phyloP scores from a whole-genome alignment of 2,113 vertebrate genomes.

The Turdus rufiventris region DNA sequence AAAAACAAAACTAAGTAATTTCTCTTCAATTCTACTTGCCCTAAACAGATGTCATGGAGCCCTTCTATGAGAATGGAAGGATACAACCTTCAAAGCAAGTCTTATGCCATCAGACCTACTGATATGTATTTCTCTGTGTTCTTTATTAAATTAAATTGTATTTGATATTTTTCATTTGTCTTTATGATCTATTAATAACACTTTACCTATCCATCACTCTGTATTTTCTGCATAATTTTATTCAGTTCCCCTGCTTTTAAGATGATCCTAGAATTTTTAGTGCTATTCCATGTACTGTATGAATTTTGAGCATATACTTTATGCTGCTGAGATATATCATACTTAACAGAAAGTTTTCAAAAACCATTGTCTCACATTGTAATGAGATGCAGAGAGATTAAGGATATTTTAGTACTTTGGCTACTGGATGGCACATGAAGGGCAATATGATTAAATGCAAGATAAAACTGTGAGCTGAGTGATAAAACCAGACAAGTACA shows the following conservation, averaged over 20 bases:
- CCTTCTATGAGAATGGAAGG: not conserved
- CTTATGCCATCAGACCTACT: not conserved
- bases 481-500: slow-evolving; percentile 47
- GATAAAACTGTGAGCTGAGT: slow-evolving; percentile 55
- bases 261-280: slow-evolving; percentile 37
- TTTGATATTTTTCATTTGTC: slow-evolving; percentile 34
- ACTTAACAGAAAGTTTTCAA: slow-evolving; percentile 48
- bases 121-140: not conserved
- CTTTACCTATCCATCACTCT: not conserved
- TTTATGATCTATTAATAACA: slow-evolving; percentile 38
- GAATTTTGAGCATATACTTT: slow-evolving; percentile 21
- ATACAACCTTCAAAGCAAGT: not conserved
- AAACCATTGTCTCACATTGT: slow-evolving; percentile 10
- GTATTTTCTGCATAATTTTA: slow-evolving; percentile 32
- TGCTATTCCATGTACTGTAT: not conserved
- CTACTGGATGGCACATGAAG: slow-evolving; percentile 57
- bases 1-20: not conserved
- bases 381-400: slow-evolving; percentile 50
- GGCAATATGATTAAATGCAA: slow-evolving; percentile 53
- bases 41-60: not conserved
- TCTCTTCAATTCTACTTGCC: not conserved
- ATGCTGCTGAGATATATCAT: slow-evolving; percentile 18
- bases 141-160: slow-evolving; percentile 17
- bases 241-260: not conserved
- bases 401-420: slow-evolving; percentile 44